Percentiles rank a stretch among this genome's conserved stretches.
Conservation (phyloP, 2,113 vertebrate genomes). For the Paedocypris sp. region DNA sequence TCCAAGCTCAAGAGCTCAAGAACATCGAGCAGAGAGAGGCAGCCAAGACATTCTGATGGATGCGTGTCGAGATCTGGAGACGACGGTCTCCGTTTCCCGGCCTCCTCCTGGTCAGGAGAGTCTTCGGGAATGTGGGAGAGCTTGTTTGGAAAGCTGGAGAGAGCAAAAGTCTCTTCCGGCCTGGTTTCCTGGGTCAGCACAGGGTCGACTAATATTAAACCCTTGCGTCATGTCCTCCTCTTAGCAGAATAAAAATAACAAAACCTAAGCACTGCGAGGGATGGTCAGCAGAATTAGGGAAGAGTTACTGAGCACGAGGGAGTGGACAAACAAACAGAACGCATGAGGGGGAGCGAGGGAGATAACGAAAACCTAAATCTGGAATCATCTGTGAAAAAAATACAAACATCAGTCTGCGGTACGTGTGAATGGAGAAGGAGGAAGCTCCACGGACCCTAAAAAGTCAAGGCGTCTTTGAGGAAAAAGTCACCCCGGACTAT, state of each 20-base stretch:
- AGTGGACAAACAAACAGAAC: neutral
- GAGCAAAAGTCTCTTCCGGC: conserved; percentile 3
- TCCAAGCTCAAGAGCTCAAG: neutral
- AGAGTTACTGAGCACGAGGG: neutral
- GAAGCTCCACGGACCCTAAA: too few species aligned
- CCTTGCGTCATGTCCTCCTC: neutral
- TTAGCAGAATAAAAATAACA: neutral
- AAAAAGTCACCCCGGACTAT: too few species aligned
- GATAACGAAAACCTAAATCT: neutral
- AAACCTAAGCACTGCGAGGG: neutral
- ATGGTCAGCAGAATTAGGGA: neutral
- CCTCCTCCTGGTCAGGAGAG: neutral
- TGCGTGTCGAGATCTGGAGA: neutral
- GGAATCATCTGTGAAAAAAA: too few species aligned
- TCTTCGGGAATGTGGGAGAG: conserved; percentile 4
- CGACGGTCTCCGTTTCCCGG: neutral
- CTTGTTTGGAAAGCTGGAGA: conserved; percentile 17
- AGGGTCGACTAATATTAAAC: conserved; percentile 11
- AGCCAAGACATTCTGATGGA: conserved; percentile 11
- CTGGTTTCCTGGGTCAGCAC: conserved; percentile 4
- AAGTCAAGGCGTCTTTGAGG: too few species aligned
- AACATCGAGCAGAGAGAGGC: neutral
- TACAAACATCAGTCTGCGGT: too few species aligned
- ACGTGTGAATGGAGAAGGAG: neutral
- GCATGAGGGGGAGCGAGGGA: neutral